Conservation (phyloP, 2,888 invertebrate species). For the Steromphala cineraria region DNA sequence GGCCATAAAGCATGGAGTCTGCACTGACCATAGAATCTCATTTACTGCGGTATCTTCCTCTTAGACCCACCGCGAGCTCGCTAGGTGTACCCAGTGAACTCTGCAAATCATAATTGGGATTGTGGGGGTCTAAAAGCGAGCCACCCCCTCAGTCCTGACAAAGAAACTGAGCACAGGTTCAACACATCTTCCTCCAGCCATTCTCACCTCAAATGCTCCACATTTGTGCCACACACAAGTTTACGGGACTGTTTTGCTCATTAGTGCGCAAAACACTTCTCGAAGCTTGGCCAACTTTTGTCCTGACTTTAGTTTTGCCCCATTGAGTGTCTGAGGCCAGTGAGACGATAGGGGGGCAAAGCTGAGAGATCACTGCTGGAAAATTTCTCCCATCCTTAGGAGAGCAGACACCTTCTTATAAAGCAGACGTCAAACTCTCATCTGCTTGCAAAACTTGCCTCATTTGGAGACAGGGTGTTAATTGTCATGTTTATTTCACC, state of each 20-base stretch:
- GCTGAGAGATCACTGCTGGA: not conserved
- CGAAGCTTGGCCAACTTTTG: slow-evolving; percentile 2
- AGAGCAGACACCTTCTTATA: not conserved
- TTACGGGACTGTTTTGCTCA: not conserved
- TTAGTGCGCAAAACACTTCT: not conserved
- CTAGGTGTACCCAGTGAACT: not conserved
- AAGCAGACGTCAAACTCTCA: not conserved
- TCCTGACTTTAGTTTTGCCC: not conserved
- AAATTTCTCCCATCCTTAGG: not conserved
- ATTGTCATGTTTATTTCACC: too few species aligned
- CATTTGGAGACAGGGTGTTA: too few species aligned
- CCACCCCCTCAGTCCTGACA: not conserved
- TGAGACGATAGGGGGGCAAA: not conserved
- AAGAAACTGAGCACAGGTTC: not conserved
- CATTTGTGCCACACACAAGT: not conserved
- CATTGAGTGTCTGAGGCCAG: not conserved
- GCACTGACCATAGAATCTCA: not conserved
- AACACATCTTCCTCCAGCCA: not conserved
- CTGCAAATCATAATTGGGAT: not conserved
- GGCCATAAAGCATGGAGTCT: too few species aligned
- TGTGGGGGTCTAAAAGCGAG: not conserved
- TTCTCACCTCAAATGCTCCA: not conserved
- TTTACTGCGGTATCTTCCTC: not conserved
- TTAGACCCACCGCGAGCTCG: not conserved
- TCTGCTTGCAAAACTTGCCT: not conserved